These are phyloP conservation scores for Plebejus anna DNA, from an alignment of 2,888 invertebrate genomes.

Conservation along the genomic window DNA sequence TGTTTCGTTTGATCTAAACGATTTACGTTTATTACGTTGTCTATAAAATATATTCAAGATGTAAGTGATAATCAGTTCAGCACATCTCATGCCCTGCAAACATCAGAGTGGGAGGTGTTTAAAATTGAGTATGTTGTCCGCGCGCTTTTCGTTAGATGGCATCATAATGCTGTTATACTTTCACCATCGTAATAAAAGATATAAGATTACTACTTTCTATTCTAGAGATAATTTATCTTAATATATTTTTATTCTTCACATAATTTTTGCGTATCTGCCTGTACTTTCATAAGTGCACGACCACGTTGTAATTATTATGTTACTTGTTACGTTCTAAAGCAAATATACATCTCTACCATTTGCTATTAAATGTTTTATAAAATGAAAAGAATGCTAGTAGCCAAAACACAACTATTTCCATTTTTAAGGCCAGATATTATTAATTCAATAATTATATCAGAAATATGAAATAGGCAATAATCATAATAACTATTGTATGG, in stretches of 20 bases:
- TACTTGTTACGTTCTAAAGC: too few relatives aligned
- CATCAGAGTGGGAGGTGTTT: not conserved
- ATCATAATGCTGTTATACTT: not conserved
- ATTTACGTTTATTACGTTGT: not conserved
- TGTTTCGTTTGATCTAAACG: not conserved
- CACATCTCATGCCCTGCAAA: constrained; percentile 13
- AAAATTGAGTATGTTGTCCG: not conserved
- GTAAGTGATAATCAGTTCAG: not conserved
- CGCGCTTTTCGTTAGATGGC: too few relatives aligned
- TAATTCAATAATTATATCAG: too few relatives aligned
- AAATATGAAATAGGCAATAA: not conserved
- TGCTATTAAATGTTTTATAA: too few relatives aligned
- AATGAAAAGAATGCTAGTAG: too few relatives aligned
- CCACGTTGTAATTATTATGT: not conserved
- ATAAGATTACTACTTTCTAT: not conserved
- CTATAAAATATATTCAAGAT: constrained; percentile 5
- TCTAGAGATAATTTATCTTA: not conserved
- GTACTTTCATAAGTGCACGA: not conserved
- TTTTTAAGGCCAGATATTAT: too few relatives aligned
- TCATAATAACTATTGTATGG: not conserved
- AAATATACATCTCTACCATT: too few relatives aligned
- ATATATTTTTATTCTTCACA: too few relatives aligned
- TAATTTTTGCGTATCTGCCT: not conserved
- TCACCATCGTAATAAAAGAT: not conserved
- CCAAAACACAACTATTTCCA: too few relatives aligned